These are phyloP conservation scores for Ptychadena robeensis DNA, from an alignment of 2,797 vertebrate species.

Conservation along the genomic window DNA sequence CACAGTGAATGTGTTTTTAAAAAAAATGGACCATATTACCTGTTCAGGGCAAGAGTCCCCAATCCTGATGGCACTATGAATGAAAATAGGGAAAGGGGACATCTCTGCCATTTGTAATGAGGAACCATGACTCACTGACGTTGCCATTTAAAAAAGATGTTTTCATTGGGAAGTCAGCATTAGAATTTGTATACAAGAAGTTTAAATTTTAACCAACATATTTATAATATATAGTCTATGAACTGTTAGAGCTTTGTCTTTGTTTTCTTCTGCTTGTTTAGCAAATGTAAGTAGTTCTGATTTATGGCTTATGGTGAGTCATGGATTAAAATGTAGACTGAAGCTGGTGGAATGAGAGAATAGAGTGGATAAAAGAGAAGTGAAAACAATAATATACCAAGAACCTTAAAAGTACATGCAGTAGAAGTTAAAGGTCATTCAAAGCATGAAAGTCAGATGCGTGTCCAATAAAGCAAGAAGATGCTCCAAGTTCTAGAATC, in stretches of 20 bases:
- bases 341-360: conserved; percentile 31
- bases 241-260: background rate
- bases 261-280: too few relatives aligned
- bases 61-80: conserved; percentile 31
- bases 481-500: conserved; percentile 30
- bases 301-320: conserved; percentile 44
- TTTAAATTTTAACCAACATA: background rate
- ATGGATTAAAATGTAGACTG: conserved; percentile 34
- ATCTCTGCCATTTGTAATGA: background rate
- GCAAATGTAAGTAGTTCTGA: background rate
- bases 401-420: conserved; percentile 64
- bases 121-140: conserved; percentile 46
- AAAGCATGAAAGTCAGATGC: conserved; percentile 56
- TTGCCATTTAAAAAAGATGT: background rate
- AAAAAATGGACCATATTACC: background rate
- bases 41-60: conserved; percentile 31
- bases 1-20: conserved; percentile 58
- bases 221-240: background rate
- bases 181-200: background rate
- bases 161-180: too few relatives aligned
- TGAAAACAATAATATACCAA: conserved; percentile 62
- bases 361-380: conserved; percentile 32
- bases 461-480: conserved; percentile 52
- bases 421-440: conserved; percentile 54
- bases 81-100: background rate